phyloP scores from a whole-genome alignment of 2,113 vertebrate species.

The Lophius piscatorius region DNA sequence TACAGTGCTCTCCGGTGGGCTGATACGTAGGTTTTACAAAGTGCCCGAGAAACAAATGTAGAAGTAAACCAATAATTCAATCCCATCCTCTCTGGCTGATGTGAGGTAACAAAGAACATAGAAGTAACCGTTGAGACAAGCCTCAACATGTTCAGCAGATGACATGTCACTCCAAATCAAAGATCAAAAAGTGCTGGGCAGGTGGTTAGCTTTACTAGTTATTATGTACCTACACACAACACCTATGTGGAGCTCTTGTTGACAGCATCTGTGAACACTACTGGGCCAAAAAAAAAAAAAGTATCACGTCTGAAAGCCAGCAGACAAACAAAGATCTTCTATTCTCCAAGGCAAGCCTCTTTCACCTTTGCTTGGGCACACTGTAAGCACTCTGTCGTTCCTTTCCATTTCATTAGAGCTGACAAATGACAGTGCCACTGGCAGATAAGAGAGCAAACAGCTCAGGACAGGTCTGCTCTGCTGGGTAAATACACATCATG shows the following conservation, averaged over 20 bases:
- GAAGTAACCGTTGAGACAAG: slow-evolving; percentile 30
- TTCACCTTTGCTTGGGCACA: slow-evolving; percentile 46
- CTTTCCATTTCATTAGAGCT: slow-evolving; percentile 69
- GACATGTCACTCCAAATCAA: slow-evolving; percentile 40
- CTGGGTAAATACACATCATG: slow-evolving; percentile 43
- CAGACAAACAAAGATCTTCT: slow-evolving; percentile 45
- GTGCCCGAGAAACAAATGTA: not conserved
- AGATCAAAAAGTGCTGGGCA: slow-evolving; percentile 41
- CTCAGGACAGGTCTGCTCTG: slow-evolving; percentile 23
- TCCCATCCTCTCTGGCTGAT: not conserved
- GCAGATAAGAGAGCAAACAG: slow-evolving; percentile 55
- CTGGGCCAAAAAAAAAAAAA: slow-evolving; percentile 47
- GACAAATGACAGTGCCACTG: slow-evolving; percentile 62
- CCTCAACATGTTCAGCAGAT: slow-evolving; percentile 47
- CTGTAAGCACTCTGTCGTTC: slow-evolving; percentile 37
- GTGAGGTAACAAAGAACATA: slow-evolving; percentile 7
- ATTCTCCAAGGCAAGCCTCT: slow-evolving; percentile 15
- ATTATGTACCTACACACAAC: slow-evolving; percentile 53
- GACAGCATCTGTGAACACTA: slow-evolving; percentile 56
- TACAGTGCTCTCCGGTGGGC: not conserved
- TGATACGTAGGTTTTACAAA: not conserved
- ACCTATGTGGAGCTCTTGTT: slow-evolving; percentile 34
- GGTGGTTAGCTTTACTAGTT: slow-evolving; percentile 46
- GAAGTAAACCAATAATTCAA: not conserved
- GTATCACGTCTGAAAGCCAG: slow-evolving; percentile 19